Evolutionary conservation across 2,797 vertebrate genomes (phyloP).

Genomic region (Selene dorsalis): DNA sequence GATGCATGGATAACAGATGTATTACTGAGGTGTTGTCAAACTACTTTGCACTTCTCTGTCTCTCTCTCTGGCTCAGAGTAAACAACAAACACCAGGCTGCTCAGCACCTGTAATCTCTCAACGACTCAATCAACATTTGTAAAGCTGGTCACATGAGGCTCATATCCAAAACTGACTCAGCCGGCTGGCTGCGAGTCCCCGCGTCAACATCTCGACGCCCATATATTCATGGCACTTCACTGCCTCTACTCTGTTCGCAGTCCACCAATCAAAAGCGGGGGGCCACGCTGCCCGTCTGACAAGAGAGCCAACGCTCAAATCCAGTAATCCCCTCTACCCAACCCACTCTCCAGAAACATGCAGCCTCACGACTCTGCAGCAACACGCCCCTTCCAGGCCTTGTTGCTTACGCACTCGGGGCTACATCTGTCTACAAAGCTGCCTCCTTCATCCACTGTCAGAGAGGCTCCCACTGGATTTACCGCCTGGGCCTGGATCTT

Average conservation of each 20-base stretch:
- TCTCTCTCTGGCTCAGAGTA: constrained; percentile 46
- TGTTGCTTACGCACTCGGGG: constrained; percentile 57
- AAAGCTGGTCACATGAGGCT: constrained; percentile 75
- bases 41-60: constrained; percentile 26
- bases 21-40: constrained; percentile 40
- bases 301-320: constrained; percentile 41
- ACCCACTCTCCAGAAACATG: constrained; percentile 44
- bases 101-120: constrained; percentile 76
- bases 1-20: constrained; percentile 14
- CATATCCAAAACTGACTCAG: constrained; percentile 64
- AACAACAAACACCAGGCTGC: constrained; percentile 74
- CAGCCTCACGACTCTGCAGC: constrained; percentile 51
- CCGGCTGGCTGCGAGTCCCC: constrained; percentile 47
- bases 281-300: constrained; percentile 36
- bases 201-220: constrained; percentile 41
- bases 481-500: constrained; percentile 43
- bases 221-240: constrained; percentile 36
- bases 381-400: constrained; percentile 45
- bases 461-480: constrained; percentile 63
- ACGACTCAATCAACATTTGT: constrained; percentile 83
- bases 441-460: constrained; percentile 65
- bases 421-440: constrained; percentile 70
- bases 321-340: constrained; percentile 53
- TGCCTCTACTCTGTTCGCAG: constrained; percentile 36
- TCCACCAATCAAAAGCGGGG: constrained; percentile 49